Conservation (phyloP, 2,797 vertebrate genomes). For the Lepus townsendii region DNA sequence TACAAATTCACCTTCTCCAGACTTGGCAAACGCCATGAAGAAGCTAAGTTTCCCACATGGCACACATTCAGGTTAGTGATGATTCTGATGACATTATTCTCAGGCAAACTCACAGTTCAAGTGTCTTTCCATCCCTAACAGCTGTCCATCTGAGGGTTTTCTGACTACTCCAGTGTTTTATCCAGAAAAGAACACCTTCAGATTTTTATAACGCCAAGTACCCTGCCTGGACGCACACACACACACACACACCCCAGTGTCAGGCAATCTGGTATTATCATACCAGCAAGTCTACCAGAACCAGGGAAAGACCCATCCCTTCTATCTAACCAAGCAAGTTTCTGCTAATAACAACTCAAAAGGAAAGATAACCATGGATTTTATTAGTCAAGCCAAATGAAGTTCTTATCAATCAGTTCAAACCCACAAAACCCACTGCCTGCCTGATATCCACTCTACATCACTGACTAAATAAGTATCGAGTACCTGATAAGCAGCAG, state of each 20-base stretch:
- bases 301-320: background rate
- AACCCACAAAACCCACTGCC: background rate
- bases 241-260: background rate
- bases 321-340: conserved; percentile 20
- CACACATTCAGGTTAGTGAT: background rate
- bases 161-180: conserved; percentile 10
- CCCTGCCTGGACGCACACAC: background rate
- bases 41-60: conserved; percentile 33
- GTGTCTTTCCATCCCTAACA: background rate
- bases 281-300: background rate
- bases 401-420: conserved; percentile 44
- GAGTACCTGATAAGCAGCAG: background rate
- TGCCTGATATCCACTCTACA: conserved; percentile 32
- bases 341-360: conserved; percentile 53
- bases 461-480: conserved; percentile 13
- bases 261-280: background rate
- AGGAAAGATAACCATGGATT: conserved; percentile 24
- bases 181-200: conserved; percentile 38
- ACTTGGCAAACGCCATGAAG: background rate
- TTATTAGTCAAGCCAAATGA: conserved; percentile 21
- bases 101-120: background rate
- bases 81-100: conserved; percentile 20
- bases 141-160: background rate
- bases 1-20: conserved; percentile 43
- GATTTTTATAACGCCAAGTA: background rate